Conservation (phyloP, 2,888 invertebrate genomes). For the Leptinotarsa haldemani region DNA sequence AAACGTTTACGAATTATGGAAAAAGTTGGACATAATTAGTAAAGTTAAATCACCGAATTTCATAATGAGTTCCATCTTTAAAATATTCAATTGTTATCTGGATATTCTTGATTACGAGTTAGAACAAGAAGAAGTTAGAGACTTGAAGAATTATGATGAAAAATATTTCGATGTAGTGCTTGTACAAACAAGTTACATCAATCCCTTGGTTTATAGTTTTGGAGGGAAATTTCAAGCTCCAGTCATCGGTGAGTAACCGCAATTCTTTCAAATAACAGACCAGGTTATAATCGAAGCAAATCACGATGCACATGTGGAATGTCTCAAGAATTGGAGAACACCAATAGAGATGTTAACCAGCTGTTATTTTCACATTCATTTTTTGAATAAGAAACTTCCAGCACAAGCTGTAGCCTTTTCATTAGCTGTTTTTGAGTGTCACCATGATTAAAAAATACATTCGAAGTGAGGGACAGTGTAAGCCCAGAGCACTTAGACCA, state of each 20-base stretch:
- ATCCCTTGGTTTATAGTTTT: slow-evolving; percentile 22
- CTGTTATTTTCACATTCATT: too few species aligned
- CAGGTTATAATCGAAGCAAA: background rate
- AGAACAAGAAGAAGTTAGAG: background rate
- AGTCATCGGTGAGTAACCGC: slow-evolving; percentile 31
- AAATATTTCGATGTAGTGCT: background rate
- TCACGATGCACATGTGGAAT: background rate
- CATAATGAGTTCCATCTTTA: background rate
- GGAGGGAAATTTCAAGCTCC: slow-evolving; percentile 23
- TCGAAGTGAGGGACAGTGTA: too few species aligned
- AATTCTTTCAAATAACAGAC: background rate
- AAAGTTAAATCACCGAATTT: too few species aligned
- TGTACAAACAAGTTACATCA: background rate
- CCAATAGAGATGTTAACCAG: too few species aligned
- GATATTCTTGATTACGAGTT: background rate
- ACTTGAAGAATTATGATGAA: background rate
- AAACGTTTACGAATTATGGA: slow-evolving; percentile 30
- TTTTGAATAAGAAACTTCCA: too few species aligned
- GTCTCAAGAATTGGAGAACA: too few species aligned
- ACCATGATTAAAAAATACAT: too few species aligned
- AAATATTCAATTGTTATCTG: too few species aligned
- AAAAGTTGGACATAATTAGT: too few species aligned
- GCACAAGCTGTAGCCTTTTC: too few species aligned
- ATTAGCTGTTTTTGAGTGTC: too few species aligned
- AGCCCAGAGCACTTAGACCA: too few species aligned